A percentile compares a stretch with the other conserved stretches of the same genome.
These are phyloP conservation scores for Escarpia spicata DNA, from an alignment of 2,888 invertebrate species.

Conservation along the genomic window DNA sequence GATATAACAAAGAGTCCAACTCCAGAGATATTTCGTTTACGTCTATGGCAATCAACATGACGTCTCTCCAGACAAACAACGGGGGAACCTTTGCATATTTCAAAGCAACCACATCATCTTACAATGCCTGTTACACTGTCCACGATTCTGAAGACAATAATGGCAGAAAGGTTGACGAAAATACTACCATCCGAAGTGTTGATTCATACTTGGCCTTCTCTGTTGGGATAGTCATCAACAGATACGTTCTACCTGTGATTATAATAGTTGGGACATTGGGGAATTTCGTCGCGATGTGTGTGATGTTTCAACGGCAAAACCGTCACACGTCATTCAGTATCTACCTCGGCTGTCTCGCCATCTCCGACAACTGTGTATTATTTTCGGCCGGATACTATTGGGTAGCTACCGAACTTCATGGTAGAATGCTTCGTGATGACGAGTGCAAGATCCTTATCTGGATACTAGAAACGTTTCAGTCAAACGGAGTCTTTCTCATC, in stretches of 20 bases:
- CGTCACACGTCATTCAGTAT: constrained; percentile 26
- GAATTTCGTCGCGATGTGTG: not conserved
- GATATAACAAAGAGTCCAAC: no score
- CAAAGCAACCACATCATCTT: no score
- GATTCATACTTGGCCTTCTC: not conserved
- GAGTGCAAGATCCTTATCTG: constrained; percentile 17
- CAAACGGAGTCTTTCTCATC: not conserved
- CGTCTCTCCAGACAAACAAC: no score
- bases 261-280: not conserved
- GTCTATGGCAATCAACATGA: no score
- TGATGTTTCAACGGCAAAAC: constrained; percentile 28
- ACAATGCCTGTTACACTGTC: no score
- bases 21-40: no score
- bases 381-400: constrained; percentile 20
- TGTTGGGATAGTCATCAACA: not conserved
- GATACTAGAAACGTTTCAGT: not conserved
- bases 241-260: not conserved
- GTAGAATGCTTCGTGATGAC: not conserved
- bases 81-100: no score
- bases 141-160: not conserved
- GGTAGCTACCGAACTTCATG: not conserved
- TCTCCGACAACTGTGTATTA: constrained; percentile 26
- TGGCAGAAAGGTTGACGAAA: not conserved
- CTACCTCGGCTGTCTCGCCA: constrained; percentile 26
- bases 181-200: not conserved